These are phyloP conservation scores for Drosophila pruinosa DNA, from an alignment of 1,140 invertebrate species.

Conservation along the genomic window DNA sequence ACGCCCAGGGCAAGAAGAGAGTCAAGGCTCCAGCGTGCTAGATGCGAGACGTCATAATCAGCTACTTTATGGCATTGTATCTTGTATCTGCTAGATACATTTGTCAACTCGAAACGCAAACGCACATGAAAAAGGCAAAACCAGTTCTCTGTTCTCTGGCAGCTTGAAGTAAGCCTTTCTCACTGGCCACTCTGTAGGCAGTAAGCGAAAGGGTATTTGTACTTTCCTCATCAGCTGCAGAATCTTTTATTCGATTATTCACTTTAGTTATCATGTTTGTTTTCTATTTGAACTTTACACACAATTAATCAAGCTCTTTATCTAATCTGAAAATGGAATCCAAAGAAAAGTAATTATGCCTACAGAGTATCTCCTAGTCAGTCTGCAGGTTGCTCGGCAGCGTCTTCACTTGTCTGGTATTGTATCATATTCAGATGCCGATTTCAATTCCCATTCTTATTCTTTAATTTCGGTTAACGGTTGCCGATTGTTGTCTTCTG, in stretches of 20 bases:
- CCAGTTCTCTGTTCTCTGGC: slow-evolving; percentile 38
- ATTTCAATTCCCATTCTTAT: neutral
- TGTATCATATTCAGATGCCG: neutral
- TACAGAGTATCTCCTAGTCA: neutral
- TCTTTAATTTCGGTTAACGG: slow-evolving; percentile 9
- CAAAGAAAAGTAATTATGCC: too few relatives aligned
- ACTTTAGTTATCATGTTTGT: neutral
- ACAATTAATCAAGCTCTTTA: neutral
- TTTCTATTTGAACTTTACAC: too few relatives aligned
- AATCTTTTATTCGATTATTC: neutral
- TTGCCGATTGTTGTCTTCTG: slow-evolving; percentile 5
- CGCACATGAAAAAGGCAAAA: too few relatives aligned
- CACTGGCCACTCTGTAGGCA: neutral
- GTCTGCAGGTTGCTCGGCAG: too few relatives aligned
- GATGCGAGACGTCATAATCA: slow-evolving; percentile 25
- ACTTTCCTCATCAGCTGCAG: neutral
- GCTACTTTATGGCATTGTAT: slow-evolving; percentile 17
- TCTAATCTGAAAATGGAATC: neutral
- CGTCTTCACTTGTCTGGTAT: neutral
- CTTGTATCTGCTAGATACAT: slow-evolving; percentile 41
- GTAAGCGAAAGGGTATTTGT: too few relatives aligned
- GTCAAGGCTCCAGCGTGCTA: slow-evolving; percentile 48
- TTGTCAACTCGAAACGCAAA: slow-evolving; percentile 22
- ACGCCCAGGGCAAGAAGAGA: slow-evolving; percentile 15
- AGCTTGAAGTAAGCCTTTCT: slow-evolving; percentile 32